Evolutionary conservation across 1,140 invertebrate genomes (phyloP), one percentile per base, ranked within the genome.

Genomic region (Drosophila navojoa): DNA sequence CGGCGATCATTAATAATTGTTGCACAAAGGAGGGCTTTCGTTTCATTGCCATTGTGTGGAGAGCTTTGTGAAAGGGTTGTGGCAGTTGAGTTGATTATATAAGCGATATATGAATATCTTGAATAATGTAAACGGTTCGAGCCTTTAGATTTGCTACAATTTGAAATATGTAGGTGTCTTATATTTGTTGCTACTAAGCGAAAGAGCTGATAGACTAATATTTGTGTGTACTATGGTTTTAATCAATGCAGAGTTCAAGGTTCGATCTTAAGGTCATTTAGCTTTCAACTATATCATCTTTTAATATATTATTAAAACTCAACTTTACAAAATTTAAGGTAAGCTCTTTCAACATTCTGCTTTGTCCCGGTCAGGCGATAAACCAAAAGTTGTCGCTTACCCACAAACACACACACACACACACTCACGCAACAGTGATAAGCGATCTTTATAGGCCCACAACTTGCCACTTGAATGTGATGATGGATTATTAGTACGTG

Each of bases 401-500:
- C n/a, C n/a, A n/a, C n/a, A n/a, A n/a, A n/a, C n/a, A 22, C 19
- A 1, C 19, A 22, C 5, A 44, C 42, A 16, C 42, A 45, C 47
- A 66, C 27, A 57, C 19, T 35, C n/a, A 50, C 1, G 10, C 10
- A 5, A 7, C 22, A 45, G 13, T 25, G 74, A 79, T 76, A 79
- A 71, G 76, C 64, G 75, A 76, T 78, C 75, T 72, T 44, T 15
- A 38, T 42, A 57, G 54, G 58, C 62, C 68, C 70, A 74, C 66
- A 81, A 77, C 54, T 71, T 82, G 50, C 59, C 84, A 74, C 72
- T 81, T 54, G 67, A 49, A 73, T 62, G 63, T 74, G 82, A 73
- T 86, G 82, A 86, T 86, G 78, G 81, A 86, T 86, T 87, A 87
- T 86, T 76, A 66, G 76, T 72, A 86, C 81, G 81, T 86, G 81